Percentiles rank a stretch among this genome's conserved stretches.
These are phyloP conservation scores for Dryas iulia DNA, from an alignment of 1,140 invertebrate genomes.

Conservation along the genomic window DNA sequence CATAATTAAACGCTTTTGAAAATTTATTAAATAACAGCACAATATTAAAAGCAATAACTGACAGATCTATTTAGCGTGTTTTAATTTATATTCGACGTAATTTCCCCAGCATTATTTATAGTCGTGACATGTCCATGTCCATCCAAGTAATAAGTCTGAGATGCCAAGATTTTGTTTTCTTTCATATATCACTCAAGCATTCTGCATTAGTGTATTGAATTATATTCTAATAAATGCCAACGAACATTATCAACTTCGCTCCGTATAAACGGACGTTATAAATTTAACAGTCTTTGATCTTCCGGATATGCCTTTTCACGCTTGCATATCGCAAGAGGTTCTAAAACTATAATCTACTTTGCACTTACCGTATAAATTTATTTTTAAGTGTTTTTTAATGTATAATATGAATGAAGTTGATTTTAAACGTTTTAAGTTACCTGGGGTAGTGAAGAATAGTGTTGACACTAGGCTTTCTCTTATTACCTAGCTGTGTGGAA, in stretches of 20 bases:
- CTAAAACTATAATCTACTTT: background rate
- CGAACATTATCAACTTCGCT: conserved; percentile 22
- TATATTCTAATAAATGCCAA: conserved; percentile 29
- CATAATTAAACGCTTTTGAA: too few relatives aligned
- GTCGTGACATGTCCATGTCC: conserved; percentile 14
- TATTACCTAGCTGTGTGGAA: too few relatives aligned
- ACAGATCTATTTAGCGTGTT: background rate
- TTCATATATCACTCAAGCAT: conserved; percentile 16
- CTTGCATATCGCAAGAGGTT: background rate
- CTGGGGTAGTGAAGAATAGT: background rate
- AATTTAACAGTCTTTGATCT: conserved; percentile 28
- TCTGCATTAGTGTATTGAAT: conserved; percentile 17
- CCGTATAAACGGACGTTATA: conserved; percentile 23
- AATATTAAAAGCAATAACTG: background rate
- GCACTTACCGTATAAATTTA: background rate
- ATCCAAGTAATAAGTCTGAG: conserved; percentile 18
- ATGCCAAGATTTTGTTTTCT: conserved; percentile 25
- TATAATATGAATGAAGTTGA: background rate
- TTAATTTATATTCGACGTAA: background rate
- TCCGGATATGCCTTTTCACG: conserved; percentile 22
- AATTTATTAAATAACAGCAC: background rate
- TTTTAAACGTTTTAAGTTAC: background rate
- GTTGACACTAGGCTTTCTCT: too few relatives aligned
- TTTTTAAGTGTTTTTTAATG: background rate
- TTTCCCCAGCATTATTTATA: conserved; percentile 8